phyloP scores from a whole-genome alignment of 2,113 vertebrate genomes.

The Pampusana beccarii region DNA sequence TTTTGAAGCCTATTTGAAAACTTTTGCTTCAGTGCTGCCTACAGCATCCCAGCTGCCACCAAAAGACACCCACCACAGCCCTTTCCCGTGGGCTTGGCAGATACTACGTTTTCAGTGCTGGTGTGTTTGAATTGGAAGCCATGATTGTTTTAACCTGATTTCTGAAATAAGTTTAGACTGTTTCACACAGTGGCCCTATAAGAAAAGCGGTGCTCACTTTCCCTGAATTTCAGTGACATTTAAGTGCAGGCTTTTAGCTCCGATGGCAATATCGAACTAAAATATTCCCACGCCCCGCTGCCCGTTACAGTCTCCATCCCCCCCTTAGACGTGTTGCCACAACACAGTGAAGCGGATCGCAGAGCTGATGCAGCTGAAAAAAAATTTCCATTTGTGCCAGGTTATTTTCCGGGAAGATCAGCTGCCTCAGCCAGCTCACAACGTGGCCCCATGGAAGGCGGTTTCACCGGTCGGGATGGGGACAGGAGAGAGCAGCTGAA shows the following conservation, averaged over 20 bases:
- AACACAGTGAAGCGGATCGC: neutral
- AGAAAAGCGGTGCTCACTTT: neutral
- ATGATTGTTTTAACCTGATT: neutral
- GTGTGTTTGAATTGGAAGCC: neutral
- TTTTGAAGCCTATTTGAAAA: neutral
- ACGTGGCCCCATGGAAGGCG: fast-evolving
- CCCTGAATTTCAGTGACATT: neutral
- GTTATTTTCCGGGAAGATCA: neutral
- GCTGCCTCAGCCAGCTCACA: neutral
- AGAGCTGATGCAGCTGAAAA: neutral
- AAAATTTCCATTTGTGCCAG: neutral
- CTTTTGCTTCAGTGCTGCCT: neutral
- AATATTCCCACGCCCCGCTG: neutral
- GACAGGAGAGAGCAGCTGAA: neutral
- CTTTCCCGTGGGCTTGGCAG: neutral
- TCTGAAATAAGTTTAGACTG: neutral
- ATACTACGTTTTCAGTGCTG: neutral
- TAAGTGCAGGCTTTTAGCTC: neutral
- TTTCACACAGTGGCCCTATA: neutral
- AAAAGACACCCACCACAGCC: neutral
- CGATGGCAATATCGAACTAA: neutral
- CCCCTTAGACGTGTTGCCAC: neutral
- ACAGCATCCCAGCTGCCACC: neutral
- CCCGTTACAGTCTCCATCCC: neutral
- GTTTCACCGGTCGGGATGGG: fast-evolving